These are phyloP conservation scores for Heliconius himera DNA, from an alignment of 1,140 invertebrate genomes.

Conservation along the genomic window DNA sequence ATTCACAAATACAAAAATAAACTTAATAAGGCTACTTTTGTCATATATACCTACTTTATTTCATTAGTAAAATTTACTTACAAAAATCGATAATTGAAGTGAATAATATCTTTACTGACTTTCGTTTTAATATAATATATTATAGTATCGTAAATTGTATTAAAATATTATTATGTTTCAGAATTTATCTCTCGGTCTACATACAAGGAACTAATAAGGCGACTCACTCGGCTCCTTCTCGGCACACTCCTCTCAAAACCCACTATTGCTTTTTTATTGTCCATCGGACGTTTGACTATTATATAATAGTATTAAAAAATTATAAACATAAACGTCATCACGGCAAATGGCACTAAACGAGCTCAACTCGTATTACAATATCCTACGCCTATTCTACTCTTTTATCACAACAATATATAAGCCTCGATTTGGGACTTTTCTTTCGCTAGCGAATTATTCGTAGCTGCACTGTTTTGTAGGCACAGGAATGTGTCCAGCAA, in stretches of 20 bases:
- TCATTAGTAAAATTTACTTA: conserved; percentile 50
- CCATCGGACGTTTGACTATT: conserved; percentile 62
- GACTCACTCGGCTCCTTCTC: conserved; percentile 44
- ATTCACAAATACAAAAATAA: conserved; percentile 44
- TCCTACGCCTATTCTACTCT: conserved; percentile 72
- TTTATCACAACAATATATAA: conserved; percentile 78
- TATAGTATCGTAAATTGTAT: conserved; percentile 70
- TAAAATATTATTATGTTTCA: conserved; percentile 79
- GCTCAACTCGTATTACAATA: conserved; percentile 59
- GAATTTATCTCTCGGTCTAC: conserved; percentile 68
- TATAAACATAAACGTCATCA: conserved; percentile 57
- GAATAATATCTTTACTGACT: conserved; percentile 59
- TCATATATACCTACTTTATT: conserved; percentile 31
- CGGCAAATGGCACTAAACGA: conserved; percentile 76
- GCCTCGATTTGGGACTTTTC: conserved; percentile 61
- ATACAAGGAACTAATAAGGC: conserved; percentile 59
- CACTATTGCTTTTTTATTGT: conserved; percentile 60
- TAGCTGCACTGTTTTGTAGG: conserved; percentile 49
- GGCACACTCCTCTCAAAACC: conserved; percentile 43
- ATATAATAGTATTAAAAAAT: conserved; percentile 58
- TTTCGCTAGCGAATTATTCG: conserved; percentile 48
- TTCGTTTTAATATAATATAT: conserved; percentile 56
- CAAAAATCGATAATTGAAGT: conserved; percentile 51
- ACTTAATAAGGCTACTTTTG: conserved; percentile 50
- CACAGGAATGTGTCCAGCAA: conserved; percentile 66